Percentiles rank a stretch among this genome's conserved stretches.
These are phyloP conservation scores for Augochlorella aurata DNA, from an alignment of 2,888 invertebrate species.

Conservation along the genomic window DNA sequence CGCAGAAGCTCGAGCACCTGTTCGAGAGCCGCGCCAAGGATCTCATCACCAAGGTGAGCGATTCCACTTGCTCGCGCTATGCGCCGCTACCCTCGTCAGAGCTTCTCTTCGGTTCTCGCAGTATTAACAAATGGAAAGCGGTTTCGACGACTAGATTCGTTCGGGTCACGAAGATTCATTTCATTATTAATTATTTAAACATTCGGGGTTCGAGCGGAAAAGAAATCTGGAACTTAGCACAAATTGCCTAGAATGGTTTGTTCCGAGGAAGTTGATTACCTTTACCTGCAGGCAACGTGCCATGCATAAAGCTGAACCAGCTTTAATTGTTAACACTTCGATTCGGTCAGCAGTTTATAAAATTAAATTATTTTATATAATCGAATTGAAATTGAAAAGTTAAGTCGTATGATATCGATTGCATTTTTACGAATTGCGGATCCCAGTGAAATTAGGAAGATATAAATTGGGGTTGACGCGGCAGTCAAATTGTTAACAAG, in stretches of 20 bases:
- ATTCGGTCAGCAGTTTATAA: too few species aligned
- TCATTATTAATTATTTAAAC: too few species aligned
- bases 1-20: slow-evolving; percentile 95
- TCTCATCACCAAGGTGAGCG: slow-evolving; percentile 93
- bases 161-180: too few species aligned
- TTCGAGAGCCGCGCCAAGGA: slow-evolving; percentile 99
- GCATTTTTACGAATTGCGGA: too few species aligned
- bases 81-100: not conserved
- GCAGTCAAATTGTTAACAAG: too few species aligned
- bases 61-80: slow-evolving; percentile 15
- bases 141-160: not conserved
- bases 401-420: too few species aligned
- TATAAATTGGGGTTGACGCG: too few species aligned
- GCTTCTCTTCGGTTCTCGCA: slow-evolving; percentile 20
- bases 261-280: not conserved
- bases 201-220: too few species aligned
- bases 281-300: not conserved
- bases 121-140: not conserved
- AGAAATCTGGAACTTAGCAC: not conserved
- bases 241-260: not conserved
- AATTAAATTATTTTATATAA: too few species aligned
- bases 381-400: too few species aligned
- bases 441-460: too few species aligned
- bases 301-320: not conserved
- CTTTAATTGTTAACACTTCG: not conserved